These are phyloP conservation scores for Rattus rattus DNA, from an alignment of 2,113 vertebrate genomes.

Conservation along the genomic window DNA sequence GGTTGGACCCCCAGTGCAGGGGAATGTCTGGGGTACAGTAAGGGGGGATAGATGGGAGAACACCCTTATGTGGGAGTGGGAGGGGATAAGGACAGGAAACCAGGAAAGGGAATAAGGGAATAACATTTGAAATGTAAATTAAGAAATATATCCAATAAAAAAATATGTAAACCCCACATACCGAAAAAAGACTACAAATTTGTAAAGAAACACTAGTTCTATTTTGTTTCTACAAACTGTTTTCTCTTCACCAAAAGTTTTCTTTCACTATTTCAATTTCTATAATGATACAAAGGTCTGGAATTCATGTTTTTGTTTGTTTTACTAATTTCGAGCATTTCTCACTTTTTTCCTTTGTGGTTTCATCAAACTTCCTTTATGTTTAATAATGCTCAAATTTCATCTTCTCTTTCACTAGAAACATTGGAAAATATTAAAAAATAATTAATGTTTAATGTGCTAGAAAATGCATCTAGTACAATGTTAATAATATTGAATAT, in stretches of 20 bases:
- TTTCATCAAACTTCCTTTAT: neutral
- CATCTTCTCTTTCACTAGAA: neutral
- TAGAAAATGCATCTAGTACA: neutral
- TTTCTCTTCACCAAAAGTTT: neutral
- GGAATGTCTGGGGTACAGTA: too few relatives aligned
- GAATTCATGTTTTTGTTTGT: neutral
- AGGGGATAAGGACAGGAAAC: too few relatives aligned
- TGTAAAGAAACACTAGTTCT: neutral
- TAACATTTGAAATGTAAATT: too few relatives aligned
- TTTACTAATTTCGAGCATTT: neutral
- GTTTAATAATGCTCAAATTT: neutral
- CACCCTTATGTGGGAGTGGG: too few relatives aligned
- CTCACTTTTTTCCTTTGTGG: accelerated
- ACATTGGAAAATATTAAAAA: neutral
- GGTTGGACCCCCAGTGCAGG: too few relatives aligned
- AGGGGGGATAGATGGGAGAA: too few relatives aligned
- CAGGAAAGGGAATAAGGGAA: too few relatives aligned
- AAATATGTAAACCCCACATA: too few relatives aligned
- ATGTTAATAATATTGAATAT: neutral
- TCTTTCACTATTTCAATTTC: neutral
- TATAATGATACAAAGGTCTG: neutral
- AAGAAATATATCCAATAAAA: too few relatives aligned
- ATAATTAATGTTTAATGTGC: neutral
- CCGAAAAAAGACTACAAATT: neutral
- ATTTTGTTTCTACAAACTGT: neutral